A percentile compares a stretch with the other conserved stretches of the same genome.
These are phyloP conservation scores for Acanthis flammea DNA, from an alignment of 2,797 vertebrate species.

Conservation along the genomic window DNA sequence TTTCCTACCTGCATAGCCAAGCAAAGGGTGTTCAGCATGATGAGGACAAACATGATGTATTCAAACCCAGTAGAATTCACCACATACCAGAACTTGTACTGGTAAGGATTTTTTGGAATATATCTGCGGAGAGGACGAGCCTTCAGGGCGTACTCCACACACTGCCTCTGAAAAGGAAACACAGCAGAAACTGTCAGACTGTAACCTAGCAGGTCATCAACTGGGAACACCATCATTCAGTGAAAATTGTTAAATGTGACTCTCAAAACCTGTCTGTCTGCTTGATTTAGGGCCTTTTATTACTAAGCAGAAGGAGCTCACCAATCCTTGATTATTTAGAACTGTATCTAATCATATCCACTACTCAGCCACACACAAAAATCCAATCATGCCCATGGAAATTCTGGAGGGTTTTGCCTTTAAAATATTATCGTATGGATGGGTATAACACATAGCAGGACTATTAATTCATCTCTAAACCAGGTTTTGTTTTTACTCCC, in stretches of 20 bases:
- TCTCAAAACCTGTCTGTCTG: neutral
- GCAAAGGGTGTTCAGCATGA: constrained; percentile 99
- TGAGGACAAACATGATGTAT: constrained; percentile 99
- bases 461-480: neutral
- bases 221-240: neutral
- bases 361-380: neutral
- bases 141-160: constrained; percentile 97
- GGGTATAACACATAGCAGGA: neutral
- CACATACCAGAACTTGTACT: constrained; percentile 99
- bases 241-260: neutral
- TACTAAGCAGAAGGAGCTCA: neutral
- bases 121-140: constrained; percentile 93
- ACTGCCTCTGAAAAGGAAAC: constrained; percentile 87
- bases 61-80: constrained; percentile 99
- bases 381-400: neutral
- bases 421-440: fast-evolving
- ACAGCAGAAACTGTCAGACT: neutral
- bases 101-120: constrained; percentile 98
- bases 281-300: neutral
- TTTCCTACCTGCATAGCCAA: constrained; percentile 95
- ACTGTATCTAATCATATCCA: neutral
- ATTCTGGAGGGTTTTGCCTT: neutral
- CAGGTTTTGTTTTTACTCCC: neutral
- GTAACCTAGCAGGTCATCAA: neutral
- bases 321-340: neutral